phyloP scores from a whole-genome alignment of 2,113 vertebrate genomes.

The Cariama cristata region DNA sequence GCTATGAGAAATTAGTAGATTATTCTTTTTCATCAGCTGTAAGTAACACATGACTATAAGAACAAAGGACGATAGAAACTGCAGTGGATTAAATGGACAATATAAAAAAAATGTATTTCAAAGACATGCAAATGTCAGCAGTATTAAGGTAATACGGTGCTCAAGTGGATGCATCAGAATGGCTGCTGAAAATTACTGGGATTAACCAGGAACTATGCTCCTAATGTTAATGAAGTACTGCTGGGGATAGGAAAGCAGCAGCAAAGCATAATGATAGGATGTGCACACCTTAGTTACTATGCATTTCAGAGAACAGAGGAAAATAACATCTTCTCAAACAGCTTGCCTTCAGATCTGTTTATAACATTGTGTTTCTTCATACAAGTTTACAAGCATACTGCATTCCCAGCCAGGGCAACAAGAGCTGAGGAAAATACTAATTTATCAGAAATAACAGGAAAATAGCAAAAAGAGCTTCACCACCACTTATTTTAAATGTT shows the following conservation, averaged over 20 bases:
- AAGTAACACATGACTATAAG: neutral
- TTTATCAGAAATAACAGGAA: neutral
- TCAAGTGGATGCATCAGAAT: slow-evolving; percentile 60
- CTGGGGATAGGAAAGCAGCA: slow-evolving; percentile 10
- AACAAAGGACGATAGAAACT: slow-evolving; percentile 19
- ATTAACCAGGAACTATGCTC: slow-evolving; percentile 53
- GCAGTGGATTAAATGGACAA: slow-evolving; percentile 15
- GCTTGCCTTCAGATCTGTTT: neutral
- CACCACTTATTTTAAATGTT: neutral
- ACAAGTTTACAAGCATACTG: neutral
- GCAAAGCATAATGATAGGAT: slow-evolving; percentile 16
- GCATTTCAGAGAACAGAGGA: neutral
- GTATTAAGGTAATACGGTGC: slow-evolving; percentile 37
- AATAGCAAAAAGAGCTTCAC: neutral
- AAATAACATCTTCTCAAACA: neutral
- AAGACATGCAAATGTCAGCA: slow-evolving; percentile 61
- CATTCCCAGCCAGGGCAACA: neutral
- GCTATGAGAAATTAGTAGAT: slow-evolving; percentile 36
- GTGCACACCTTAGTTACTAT: neutral
- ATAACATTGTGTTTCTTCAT: neutral
- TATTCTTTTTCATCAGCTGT: slow-evolving; percentile 7
- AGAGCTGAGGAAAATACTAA: neutral
- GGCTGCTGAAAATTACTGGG: slow-evolving; percentile 64
- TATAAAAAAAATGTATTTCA: slow-evolving; percentile 31
- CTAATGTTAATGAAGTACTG: slow-evolving; percentile 63